Conservation (phyloP, 1,140 invertebrate species). For the Trissolcus basalis region DNA sequence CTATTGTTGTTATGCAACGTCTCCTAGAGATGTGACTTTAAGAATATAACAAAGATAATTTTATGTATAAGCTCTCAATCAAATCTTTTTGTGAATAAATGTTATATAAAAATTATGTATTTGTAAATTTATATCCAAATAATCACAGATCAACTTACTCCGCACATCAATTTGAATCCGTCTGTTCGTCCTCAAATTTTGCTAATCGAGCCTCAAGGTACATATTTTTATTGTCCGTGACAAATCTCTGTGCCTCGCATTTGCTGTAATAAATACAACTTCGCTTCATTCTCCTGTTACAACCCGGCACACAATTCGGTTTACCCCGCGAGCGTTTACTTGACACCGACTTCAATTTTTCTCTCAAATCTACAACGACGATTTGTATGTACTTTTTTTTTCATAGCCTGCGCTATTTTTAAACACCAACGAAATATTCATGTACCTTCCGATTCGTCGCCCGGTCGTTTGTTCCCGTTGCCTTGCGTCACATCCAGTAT, state of each 20-base stretch:
- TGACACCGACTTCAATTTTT: neutral
- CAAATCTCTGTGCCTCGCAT: neutral
- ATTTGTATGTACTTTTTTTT: slow-evolving; percentile 9
- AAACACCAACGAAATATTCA: slow-evolving; percentile 8
- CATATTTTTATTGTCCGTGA: neutral
- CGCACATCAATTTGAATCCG: slow-evolving; percentile 27
- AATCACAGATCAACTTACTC: slow-evolving; percentile 1
- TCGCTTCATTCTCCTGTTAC: slow-evolving; percentile 5
- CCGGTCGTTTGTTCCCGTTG: slow-evolving; percentile 6
- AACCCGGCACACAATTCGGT: slow-evolving; percentile 19
- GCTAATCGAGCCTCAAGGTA: neutral
- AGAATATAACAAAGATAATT: slow-evolving; percentile 28
- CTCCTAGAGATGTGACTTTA: slow-evolving; percentile 12
- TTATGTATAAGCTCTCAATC: slow-evolving; percentile 36
- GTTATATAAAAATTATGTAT: slow-evolving; percentile 39
- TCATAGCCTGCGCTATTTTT: neutral
- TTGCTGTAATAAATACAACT: slow-evolving; percentile 27
- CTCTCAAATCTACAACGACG: slow-evolving; percentile 27
- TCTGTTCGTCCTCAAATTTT: slow-evolving; percentile 1
- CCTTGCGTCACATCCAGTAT: slow-evolving; percentile 3
- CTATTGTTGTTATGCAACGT: slow-evolving; percentile 20
- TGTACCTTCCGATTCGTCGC: slow-evolving; percentile 31
- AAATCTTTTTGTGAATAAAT: slow-evolving; percentile 63
- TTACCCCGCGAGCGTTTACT: slow-evolving; percentile 1
- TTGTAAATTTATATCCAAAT: slow-evolving; percentile 3